Base-by-base conservation (phyloP, 2,113 vertebrate species). In the Toxotes jaculatrix region DNA sequence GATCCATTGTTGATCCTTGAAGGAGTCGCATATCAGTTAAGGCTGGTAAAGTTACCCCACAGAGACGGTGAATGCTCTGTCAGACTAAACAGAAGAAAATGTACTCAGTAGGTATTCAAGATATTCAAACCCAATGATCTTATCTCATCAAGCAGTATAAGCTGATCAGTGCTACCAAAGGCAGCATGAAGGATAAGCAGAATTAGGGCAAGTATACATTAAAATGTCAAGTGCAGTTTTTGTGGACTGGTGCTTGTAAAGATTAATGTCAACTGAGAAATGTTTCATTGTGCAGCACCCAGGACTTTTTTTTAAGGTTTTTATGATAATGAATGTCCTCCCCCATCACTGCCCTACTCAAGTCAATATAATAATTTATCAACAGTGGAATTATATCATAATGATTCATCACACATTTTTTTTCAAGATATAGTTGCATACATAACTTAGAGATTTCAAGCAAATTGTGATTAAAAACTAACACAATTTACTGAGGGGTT, bases 1-100 rank as follows among this genome's bases (percentile, higher is more conserved):
- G 61, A 74, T n/a, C 40, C 14, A 38, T 16, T 66, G 60, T 38
- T 74, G 38, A 74, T 68, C 17, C 42, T 2, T 64, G 42, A 74
- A 53, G 5, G 47, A 66, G 38, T 17, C 36, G 12, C 13, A 1
- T 61, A 70, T 69, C 51, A 65, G 27, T 27, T 13, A 32, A 63
- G 16, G 2, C 59, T 47, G 60, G 5, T 60, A 21, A 53, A 45
- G n/a, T 10, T 14, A 64, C 23, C 23, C 31, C n/a, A 3, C 4
- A 45, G 55, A 61, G 13, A 45, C 64, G 77, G 21, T 63, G 34
- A 60, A 64, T 32, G 23, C 6, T 53, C 34, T 77, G 21, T 60
- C 27, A 45, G 43, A 57, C 13, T 12, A 36, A 64, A 71, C 21
- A 34, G 57, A 64, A 47, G 71, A 17, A 63, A 60, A 64, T n/a